phyloP scores from a whole-genome alignment of 1,140 invertebrate genomes.

The honey bee (Apis mellifera) region DNA sequence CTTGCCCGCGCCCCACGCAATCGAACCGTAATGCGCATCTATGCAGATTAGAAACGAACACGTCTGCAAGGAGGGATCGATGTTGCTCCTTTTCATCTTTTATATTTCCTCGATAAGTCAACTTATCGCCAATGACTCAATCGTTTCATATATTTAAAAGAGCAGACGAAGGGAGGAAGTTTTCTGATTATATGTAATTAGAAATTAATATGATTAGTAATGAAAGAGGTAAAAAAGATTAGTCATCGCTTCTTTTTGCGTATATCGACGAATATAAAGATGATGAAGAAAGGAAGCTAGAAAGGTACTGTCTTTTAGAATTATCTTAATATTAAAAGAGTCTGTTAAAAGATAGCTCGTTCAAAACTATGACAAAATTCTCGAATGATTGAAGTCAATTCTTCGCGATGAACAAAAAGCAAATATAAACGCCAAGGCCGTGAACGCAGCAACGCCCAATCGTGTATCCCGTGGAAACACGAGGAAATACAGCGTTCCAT shows the following conservation, averaged over 20 bases:
- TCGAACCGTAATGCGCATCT: conserved; percentile 40
- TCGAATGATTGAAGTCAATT: neutral
- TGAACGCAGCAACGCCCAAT: neutral
- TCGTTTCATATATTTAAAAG: neutral
- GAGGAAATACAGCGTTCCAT: conserved; percentile 21
- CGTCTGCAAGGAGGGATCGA: no score
- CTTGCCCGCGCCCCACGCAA: conserved; percentile 54
- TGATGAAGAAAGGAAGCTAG: no score
- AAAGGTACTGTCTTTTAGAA: no score
- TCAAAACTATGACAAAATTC: no score
- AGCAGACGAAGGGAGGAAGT: neutral
- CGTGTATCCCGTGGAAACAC: neutral
- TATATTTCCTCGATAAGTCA: neutral
- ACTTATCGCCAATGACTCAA: conserved; percentile 15
- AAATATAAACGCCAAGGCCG: conserved; percentile 1
- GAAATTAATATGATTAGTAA: no score
- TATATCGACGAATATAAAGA: no score
- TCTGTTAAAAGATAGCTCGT: no score
- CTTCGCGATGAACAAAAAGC: conserved; percentile 1
- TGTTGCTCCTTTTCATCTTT: no score
- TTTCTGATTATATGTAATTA: no score
- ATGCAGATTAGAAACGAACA: conserved; percentile 10
- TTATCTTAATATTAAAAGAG: no score
- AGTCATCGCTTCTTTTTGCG: no score
- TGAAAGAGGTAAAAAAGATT: no score